Conservation (phyloP, 2,113 vertebrate species). For the Anoplopoma fimbria region DNA sequence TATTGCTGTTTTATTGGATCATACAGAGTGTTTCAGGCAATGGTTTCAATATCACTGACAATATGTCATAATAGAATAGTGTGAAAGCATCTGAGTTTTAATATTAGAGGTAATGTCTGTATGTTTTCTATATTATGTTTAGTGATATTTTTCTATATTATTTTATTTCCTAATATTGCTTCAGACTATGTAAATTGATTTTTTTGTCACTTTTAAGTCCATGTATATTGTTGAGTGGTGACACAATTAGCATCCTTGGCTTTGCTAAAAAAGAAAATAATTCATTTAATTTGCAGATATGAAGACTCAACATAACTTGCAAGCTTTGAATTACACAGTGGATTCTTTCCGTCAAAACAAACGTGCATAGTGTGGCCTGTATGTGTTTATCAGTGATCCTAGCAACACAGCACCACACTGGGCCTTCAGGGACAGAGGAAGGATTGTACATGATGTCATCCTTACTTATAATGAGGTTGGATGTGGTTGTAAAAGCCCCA, state of each 20-base stretch:
- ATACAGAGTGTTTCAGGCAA: neutral
- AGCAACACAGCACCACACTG: neutral
- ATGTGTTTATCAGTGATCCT: conserved; percentile 19
- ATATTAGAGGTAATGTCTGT: neutral
- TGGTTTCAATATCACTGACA: neutral
- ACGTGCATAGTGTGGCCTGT: neutral
- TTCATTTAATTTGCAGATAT: neutral
- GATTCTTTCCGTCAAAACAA: conserved; percentile 5
- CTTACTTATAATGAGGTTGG: conserved; percentile 58
- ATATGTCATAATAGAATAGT: neutral
- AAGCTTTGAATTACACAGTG: neutral
- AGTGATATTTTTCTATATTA: no score
- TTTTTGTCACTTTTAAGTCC: neutral
- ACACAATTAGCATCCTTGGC: neutral
- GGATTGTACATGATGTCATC: conserved; percentile 49
- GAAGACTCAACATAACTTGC: neutral
- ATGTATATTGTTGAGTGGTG: neutral
- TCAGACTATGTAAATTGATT: neutral
- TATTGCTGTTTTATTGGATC: conserved; percentile 32
- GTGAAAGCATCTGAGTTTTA: neutral
- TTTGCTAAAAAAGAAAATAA: neutral
- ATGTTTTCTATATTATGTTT: no score
- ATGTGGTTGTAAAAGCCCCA: conserved; percentile 47
- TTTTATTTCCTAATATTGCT: no score
- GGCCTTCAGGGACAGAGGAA: conserved; percentile 42